These are phyloP conservation scores for Cheilosia vulpina DNA, from an alignment of 2,888 invertebrate genomes.

Conservation along the genomic window DNA sequence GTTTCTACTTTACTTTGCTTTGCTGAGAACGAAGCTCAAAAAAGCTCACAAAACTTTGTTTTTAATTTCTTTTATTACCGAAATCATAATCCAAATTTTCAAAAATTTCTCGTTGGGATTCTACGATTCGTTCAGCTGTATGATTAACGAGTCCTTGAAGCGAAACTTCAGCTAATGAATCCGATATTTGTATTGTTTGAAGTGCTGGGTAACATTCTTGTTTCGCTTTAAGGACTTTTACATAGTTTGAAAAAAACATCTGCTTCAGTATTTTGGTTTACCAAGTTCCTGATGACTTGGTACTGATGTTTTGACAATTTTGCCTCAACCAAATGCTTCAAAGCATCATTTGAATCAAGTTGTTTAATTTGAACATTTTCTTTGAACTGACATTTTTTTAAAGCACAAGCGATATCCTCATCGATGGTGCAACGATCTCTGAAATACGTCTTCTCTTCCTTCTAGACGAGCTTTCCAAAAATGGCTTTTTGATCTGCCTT, in stretches of 20 bases:
- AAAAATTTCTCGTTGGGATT: background rate
- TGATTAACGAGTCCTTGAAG: background rate
- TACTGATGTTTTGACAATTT: slow-evolving; percentile 19
- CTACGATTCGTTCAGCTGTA: background rate
- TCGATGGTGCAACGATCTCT: slow-evolving; percentile 1
- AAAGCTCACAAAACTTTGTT: slow-evolving; percentile 22
- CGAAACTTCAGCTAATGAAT: slow-evolving; percentile 22
- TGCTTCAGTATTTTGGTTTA: slow-evolving; percentile 13
- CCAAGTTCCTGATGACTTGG: too few species aligned
- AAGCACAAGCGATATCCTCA: slow-evolving; percentile 6
- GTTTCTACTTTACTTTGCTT: too few species aligned
- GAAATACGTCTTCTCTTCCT: slow-evolving; percentile 22
- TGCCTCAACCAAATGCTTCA: background rate
- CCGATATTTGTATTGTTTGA: slow-evolving; percentile 9
- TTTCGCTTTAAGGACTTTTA: slow-evolving; percentile 18
- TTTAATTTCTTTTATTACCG: slow-evolving; percentile 16
- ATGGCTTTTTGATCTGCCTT: slow-evolving; percentile 2
- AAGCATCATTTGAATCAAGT: slow-evolving; percentile 10
- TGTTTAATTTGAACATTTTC: background rate
- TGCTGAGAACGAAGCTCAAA: too few species aligned
- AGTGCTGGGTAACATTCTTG: background rate
- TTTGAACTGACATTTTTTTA: background rate
- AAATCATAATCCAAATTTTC: slow-evolving; percentile 9
- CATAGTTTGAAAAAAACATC: slow-evolving; percentile 19
- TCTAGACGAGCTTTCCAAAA: slow-evolving; percentile 26